Conservation (phyloP, 2,113 vertebrate species). For the Phocoena phocoena region DNA sequence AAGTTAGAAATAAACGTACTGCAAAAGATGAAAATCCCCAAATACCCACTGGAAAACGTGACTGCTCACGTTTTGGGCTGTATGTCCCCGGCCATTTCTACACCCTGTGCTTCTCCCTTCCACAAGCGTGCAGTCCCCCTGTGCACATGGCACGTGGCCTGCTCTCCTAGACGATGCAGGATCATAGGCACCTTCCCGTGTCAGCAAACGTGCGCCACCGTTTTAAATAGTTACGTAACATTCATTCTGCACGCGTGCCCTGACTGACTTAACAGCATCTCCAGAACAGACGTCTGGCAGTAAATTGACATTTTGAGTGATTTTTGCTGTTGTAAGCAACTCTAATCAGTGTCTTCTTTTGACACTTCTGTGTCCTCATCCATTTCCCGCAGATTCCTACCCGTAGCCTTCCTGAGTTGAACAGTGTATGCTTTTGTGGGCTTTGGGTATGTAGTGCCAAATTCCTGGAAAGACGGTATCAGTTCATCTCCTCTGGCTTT, state of each 20-base stretch:
- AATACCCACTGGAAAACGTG: rapidly evolving
- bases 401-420: neutral
- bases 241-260: rapidly evolving
- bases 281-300: neutral
- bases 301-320: rapidly evolving
- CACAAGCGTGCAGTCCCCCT: rapidly evolving
- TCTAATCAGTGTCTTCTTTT: rapidly evolving
- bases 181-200: rapidly evolving
- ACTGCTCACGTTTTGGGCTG: rapidly evolving
- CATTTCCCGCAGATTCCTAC: rapidly evolving
- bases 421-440: rapidly evolving
- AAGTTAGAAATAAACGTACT: neutral
- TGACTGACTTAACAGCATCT: rapidly evolving
- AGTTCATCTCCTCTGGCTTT: neutral
- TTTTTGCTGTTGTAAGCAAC: rapidly evolving
- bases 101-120: rapidly evolving
- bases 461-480: neutral
- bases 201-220: rapidly evolving
- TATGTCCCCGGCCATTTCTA: rapidly evolving
- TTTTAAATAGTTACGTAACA: rapidly evolving
- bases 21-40: neutral
- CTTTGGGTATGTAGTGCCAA: rapidly evolving
- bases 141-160: rapidly evolving
- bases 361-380: no score
- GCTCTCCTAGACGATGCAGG: rapidly evolving